Evolutionary conservation across 2,888 invertebrate species (phyloP), one percentile per base, ranked within the genome.

Genomic region (Drosophila quinaria): DNA sequence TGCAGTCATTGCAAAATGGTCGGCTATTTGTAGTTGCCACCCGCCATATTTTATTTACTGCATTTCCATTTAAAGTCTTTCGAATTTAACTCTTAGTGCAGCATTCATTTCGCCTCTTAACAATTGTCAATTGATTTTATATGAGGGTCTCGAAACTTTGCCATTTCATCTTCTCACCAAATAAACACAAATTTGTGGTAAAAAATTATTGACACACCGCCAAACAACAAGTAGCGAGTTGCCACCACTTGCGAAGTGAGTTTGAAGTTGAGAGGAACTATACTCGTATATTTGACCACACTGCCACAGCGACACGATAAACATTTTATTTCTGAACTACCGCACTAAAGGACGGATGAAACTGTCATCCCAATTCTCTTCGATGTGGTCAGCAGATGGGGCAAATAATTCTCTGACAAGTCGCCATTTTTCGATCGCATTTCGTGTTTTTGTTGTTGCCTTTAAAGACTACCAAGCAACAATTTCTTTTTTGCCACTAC

Each of bases 251-350:
- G 44, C 56, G 41, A 69, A 46, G 58, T 46, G 61, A 66, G 52
- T 66, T 50, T 29, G 50, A 39, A 44, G 59, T 55, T 55, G 37
- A 25, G 39, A 44, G 25, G 39, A 44, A 49, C 33, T 22, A 33
- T 19, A n/a, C 33, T 31, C 33, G 31, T 44, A 47, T 58, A 17
- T 60, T 29, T 22, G 35, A 25, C 52, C 19, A 33, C 44, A 44
- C 59, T 64, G 58, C 79, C 76, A 52, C 80, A 80, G 59, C 60
- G 65, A 79, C 70, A 78, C 78, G 71, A 80, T 80, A 80, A 80
- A 81, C 78, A 78, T 80, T 80, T 80, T 80, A 81, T 80, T 77
- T 79, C 67, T 42, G 39, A 65, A 62, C 61, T 55, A 51, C 51
- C 70, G 35, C 69, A 79, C 49, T 59, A 1, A 35, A 10, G 25